Base-by-base conservation (phyloP, 2,888 invertebrate species). In the Pristionchus arcanus region DNA sequence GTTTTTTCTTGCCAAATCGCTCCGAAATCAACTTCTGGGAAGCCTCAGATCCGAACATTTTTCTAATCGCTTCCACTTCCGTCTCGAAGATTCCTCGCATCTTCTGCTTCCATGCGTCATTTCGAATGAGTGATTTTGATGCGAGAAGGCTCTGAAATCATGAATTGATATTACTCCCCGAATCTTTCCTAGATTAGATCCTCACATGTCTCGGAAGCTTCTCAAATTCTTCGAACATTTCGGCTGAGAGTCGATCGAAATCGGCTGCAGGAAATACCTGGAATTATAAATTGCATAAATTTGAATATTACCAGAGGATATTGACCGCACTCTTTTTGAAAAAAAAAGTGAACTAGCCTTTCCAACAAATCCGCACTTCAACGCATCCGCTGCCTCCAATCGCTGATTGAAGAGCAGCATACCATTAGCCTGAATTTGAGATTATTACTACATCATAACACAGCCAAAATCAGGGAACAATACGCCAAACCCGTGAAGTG, bases 161-260 rank as follows among this genome's bases (percentile, higher is more conserved):
- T 31, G 37, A 16, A 42, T 9, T 68, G 31, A 31, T 5, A 68
- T 2, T 7, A 13, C 28, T 28, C 28, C n/a, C n/a, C n/a, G n/a
- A n/a, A n/a, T 68, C 28, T 68, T 28, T 31, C 7, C 4, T 28
- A 31, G n/a, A n/a, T 16, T 7, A 11, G 9, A 68, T 25, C 11
- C 84, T 84, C 37, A 87, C 87, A 55, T 87, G 87, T 87, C 49
- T 63, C 19, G 87, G 87, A 15, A 87, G 87, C 63, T 87, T 87
- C 25, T 53, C n/a, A 37, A 87, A 66, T 1, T 34, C 49, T 7
- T 16, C 87, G 25, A 87, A 21, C 34, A 87, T 34, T 49, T 63
- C 87, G 28, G 15, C 34, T 3, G 87, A 2, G 19, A 49, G 37
- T 13, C n/a, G 37, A 34, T 68, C 31, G 87, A 87, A 87, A 15